These are phyloP conservation scores for Pachypanchax playfairii DNA, from an alignment of 2,113 vertebrate genomes.

Conservation along the genomic window DNA sequence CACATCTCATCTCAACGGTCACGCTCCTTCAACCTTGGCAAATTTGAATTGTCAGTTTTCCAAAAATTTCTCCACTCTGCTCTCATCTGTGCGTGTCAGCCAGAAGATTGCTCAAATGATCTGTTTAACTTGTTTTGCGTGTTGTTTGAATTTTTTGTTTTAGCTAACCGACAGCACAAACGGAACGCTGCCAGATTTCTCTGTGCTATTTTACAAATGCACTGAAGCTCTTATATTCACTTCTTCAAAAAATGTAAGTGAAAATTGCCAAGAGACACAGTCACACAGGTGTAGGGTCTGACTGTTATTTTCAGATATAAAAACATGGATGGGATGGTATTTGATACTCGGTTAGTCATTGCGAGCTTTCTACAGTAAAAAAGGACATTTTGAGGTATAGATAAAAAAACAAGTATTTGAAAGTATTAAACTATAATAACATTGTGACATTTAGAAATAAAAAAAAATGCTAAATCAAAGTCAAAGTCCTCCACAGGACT, in stretches of 20 bases:
- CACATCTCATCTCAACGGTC: conserved; percentile 60
- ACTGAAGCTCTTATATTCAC: conserved; percentile 51
- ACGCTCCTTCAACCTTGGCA: conserved; percentile 46
- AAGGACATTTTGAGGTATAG: no score
- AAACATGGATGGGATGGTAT: conserved; percentile 33
- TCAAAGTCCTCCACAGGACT: conserved; percentile 27
- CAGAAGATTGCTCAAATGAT: conserved; percentile 23
- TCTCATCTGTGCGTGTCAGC: conserved; percentile 40
- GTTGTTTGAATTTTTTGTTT: conserved; percentile 49
- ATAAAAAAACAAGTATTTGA: no score
- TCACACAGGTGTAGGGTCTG: conserved; percentile 42
- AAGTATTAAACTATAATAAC: no score
- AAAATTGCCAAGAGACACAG: conserved; percentile 57
- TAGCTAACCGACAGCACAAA: conserved; percentile 50
- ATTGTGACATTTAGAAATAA: no score
- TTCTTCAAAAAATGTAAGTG: conserved; percentile 56
- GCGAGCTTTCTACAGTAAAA: no score
- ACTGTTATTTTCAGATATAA: conserved; percentile 37
- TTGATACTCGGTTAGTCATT: no score
- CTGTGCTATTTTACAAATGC: conserved; percentile 45
- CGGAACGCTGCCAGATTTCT: conserved; percentile 25
- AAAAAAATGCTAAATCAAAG: background rate
- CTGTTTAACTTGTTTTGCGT: conserved; percentile 46
- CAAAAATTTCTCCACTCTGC: conserved; percentile 52
- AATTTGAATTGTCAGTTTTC: conserved; percentile 67